Evolutionary conservation across 1,140 invertebrate species (phyloP), one percentile per base, ranked within the genome.

Genomic region (Meloidogyne hapla): DNA sequence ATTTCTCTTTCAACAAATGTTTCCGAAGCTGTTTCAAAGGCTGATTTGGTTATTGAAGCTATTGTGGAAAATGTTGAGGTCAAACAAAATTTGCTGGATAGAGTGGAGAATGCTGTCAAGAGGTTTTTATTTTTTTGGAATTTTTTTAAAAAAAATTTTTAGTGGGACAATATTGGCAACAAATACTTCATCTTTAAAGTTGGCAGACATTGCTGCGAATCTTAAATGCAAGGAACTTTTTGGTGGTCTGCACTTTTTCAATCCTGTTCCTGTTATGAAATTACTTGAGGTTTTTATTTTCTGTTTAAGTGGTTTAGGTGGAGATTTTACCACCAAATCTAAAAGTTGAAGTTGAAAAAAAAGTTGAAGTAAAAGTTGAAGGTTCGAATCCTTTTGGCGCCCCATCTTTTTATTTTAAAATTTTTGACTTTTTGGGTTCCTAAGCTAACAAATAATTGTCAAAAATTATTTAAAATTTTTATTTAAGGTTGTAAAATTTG

Each of bases 181-280:
- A 15, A 95, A 95, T 86, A 95, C 94, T 3, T 95, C 93, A 8
- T 95, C 94, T 0, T 88, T 96, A 8, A 91, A 92, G 15, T 93
- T 95, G 79, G 89, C 89, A 69, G 93, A 94, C 81, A 95, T 96
- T 83, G 91, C 92, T 21, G 78, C 81, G 66, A 83, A 91, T 18
- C 88, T 90, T 25, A 80, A 88, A 25, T 83, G 90, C 64, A 84
- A 88, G 78, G 90, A 91, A 78, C 86, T 88, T 79, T 94, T 94
- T 88, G 93, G 91, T 62, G 93, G 93, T 13, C 89, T 95, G 13
- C 94, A 95, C 88, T 95, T 95, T 88, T 95, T 95, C 88, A 94
- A 94, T 88, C 94, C 94, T 10, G 94, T 93, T 2, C 93, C 93
- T 1, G 90, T 95, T 33, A 95, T 95, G 94, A 93, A 93, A 84